phyloP scores from a whole-genome alignment of 2,888 invertebrate genomes.

The Xanthorhoe spadicearia region DNA sequence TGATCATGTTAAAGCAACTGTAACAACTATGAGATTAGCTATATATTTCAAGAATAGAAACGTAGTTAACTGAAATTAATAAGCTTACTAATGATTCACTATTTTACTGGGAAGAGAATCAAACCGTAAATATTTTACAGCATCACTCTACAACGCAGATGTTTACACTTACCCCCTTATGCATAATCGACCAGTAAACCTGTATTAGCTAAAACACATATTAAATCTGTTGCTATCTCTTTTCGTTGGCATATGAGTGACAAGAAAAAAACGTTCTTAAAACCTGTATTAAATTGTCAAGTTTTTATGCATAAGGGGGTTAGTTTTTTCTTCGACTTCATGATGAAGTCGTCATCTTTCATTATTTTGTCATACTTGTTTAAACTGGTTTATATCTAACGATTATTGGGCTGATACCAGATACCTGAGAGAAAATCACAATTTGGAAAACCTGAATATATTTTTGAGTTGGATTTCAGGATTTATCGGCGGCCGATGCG shows the following conservation, averaged over 20 bases:
- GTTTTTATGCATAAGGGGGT: too few relatives aligned
- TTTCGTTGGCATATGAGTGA: too few relatives aligned
- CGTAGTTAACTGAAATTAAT: conserved; percentile 70
- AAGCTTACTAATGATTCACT: conserved; percentile 81
- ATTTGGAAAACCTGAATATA: too few relatives aligned
- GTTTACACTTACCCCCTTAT: neutral
- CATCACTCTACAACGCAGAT: neutral
- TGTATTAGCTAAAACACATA: too few relatives aligned
- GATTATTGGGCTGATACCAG: neutral
- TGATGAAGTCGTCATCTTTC: neutral
- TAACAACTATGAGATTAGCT: conserved; percentile 72
- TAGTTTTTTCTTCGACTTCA: neutral
- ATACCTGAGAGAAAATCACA: neutral
- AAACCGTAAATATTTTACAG: conserved; percentile 10
- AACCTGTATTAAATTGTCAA: too few relatives aligned
- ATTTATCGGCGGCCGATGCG: conserved; percentile 97
- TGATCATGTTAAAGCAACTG: conserved; percentile 52
- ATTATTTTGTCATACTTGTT: neutral
- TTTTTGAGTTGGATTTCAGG: conserved; percentile 84
- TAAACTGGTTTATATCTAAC: neutral
- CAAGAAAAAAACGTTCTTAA: too few relatives aligned
- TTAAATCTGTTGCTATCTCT: too few relatives aligned
- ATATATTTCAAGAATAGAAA: conserved; percentile 79
- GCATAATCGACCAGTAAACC: too few relatives aligned
- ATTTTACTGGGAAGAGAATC: conserved; percentile 35